Base-by-base conservation (phyloP, 2,797 vertebrate species). In the Hozukius guyotensis region DNA sequence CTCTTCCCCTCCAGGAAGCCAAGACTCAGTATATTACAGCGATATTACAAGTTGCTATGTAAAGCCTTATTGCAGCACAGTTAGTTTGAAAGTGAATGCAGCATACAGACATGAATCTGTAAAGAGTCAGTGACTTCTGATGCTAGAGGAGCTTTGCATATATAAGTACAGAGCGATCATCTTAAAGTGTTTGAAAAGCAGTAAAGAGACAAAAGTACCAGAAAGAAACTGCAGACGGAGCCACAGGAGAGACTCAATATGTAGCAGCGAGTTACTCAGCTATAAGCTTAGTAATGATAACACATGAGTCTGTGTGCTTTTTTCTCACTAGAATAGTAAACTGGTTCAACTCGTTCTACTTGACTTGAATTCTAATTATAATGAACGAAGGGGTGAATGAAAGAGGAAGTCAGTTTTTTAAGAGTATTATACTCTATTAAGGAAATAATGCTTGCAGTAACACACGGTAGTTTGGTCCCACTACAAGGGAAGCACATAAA, bases 401-500 rank as follows among this genome's bases (percentile, higher is more conserved):
- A 84, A 81, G 59, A 84, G 34, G 82, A 88, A 69, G 88, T 83
- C 75, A 77, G 80, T 42, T 71, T 86, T 86, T 73, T 70, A 78
- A 56, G 63, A 81, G 73, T 63, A 57, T 46, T 52, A 59, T 55
- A 70, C 75, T 72, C 71, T 82, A 12, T 83, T 57, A 75, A 74
- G 72, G 87, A 88, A 88, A 83, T 20, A 81, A 78, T 68, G 49
- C 78, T 85, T 46, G 83, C 36, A 63, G 64, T 65, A 71, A 86
- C 84, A 89, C 89, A 89, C 89, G 83, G 90, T 88, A 92, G 86
- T 92, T 92, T 93, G 91, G 88, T 89, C 88, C 90, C 84, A 78
- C 75, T 91, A 18, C 81, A 77, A 86, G 88, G 88, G 89, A 87
- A 88, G 88, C 87, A 90, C 27, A 74, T 49, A 63, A 72, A 71